Evolutionary conservation across 2,113 vertebrate genomes (phyloP).

Genomic region (Hiodon tergisus): DNA sequence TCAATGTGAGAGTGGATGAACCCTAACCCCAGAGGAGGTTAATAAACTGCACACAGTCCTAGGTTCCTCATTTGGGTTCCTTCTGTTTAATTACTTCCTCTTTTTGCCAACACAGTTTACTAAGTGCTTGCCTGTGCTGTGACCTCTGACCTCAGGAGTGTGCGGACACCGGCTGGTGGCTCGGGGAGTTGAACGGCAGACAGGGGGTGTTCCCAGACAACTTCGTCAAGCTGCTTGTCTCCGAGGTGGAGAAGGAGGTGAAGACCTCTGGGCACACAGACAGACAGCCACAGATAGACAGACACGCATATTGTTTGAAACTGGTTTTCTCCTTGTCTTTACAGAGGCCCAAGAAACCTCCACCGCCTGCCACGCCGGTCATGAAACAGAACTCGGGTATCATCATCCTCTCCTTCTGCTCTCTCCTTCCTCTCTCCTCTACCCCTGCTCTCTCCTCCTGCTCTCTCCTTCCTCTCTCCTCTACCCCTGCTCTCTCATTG

Average conservation of each 20-base stretch:
- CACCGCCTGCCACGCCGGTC: constrained; percentile 82
- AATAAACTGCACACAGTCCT: too few species aligned
- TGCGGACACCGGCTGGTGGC: constrained; percentile 94
- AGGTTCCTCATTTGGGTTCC: not conserved
- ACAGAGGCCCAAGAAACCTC: constrained; percentile 97
- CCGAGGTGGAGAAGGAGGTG: constrained; percentile 91
- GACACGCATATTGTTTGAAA: not conserved
- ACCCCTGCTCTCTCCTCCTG: not conserved
- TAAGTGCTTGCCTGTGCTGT: not conserved
- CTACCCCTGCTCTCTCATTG: not conserved
- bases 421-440: not conserved
- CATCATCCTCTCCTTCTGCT: not conserved
- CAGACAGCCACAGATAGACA: not conserved
- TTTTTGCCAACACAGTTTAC: not conserved
- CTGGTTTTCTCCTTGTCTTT: constrained; percentile 44
- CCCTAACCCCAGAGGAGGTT: too few species aligned
- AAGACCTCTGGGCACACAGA: constrained; percentile 25
- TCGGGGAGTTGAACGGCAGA: constrained; percentile 84
- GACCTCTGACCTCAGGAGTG: constrained; percentile 71
- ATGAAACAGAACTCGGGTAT: constrained; percentile 85
- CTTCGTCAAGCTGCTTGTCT: constrained; percentile 88
- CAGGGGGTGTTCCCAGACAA: constrained; percentile 95
- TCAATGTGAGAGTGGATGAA: too few species aligned
- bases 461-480: not conserved
- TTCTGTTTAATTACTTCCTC: not conserved